Evolutionary conservation across 2,888 invertebrate genomes (phyloP).

Genomic region (Acleris holmiana): DNA sequence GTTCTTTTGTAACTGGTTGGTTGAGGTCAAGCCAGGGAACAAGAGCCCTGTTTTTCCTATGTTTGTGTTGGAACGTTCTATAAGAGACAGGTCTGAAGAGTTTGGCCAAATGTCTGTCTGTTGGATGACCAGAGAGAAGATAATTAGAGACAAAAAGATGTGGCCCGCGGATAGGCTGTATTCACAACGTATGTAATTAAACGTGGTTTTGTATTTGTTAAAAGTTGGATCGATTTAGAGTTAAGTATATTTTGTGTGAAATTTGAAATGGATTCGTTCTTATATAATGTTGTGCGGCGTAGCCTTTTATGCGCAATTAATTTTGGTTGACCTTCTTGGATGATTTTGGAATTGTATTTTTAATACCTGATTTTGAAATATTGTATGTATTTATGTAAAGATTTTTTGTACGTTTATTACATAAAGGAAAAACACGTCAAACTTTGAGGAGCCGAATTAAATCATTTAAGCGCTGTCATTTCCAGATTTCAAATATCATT

Average conservation of each 20-base stretch:
- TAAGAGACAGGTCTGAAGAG: conserved; percentile 3
- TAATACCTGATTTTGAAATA: no score
- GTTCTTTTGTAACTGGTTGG: conserved; percentile 27
- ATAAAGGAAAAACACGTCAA: no score
- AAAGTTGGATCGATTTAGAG: conserved; percentile 37
- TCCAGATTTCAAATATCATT: no score
- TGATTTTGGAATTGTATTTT: no score
- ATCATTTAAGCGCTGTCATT: no score
- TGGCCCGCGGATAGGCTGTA: conserved; percentile 42
- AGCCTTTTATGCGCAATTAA: not conserved
- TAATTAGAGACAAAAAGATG: conserved; percentile 48
- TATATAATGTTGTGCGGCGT: not conserved
- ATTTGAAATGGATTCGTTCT: conserved; percentile 23
- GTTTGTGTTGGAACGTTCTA: not conserved
- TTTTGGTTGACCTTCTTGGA: no score
- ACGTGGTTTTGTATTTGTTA: conserved; percentile 49
- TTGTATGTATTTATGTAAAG: no score
- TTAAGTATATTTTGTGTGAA: conserved; percentile 36
- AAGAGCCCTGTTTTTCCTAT: conserved; percentile 7
- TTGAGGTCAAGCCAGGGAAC: conserved; percentile 3
- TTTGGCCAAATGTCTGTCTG: conserved; percentile 13
- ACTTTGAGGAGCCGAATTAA: no score
- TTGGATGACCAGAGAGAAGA: conserved; percentile 42
- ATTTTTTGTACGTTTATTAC: no score
- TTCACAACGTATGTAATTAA: conserved; percentile 56